Conservation (phyloP, 2,797 vertebrate species). For the Scolopax bukidnonensis region DNA sequence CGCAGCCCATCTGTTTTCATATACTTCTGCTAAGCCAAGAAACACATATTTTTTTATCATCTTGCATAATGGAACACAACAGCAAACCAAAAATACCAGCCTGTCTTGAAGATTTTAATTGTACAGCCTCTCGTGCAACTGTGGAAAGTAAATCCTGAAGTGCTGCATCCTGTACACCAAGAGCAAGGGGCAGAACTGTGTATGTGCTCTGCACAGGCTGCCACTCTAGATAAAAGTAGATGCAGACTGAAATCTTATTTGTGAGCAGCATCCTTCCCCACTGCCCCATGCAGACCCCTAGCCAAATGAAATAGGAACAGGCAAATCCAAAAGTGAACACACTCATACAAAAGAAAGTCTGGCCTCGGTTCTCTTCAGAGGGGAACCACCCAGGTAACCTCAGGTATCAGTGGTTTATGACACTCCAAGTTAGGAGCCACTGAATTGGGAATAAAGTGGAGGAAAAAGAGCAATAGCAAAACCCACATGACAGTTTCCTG, state of each 20-base stretch:
- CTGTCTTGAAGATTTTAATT: not conserved
- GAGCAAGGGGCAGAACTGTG: not conserved
- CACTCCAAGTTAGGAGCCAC: not conserved
- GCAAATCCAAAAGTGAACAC: not conserved
- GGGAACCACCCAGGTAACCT: not conserved
- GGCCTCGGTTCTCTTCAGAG: not conserved
- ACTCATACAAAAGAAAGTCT: not conserved
- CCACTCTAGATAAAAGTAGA: not conserved
- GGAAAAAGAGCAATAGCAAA: constrained; percentile 13
- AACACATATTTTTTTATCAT: not conserved
- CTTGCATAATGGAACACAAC: not conserved
- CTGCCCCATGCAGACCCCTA: not conserved
- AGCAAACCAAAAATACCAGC: constrained; percentile 20
- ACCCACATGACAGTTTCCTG: not conserved
- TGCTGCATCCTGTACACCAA: not conserved
- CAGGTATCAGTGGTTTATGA: not conserved
- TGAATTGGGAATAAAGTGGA: not conserved
- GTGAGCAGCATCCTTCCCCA: not conserved
- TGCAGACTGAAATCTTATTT: not conserved
- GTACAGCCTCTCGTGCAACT: not conserved
- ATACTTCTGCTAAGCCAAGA: constrained; percentile 34
- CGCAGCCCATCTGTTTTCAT: constrained; percentile 39
- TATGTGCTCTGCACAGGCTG: not conserved
- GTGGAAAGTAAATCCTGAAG: not conserved
- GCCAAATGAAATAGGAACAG: not conserved